These are phyloP conservation scores for Drosophila subquinaria DNA, from an alignment of 2,888 invertebrate species.

Conservation along the genomic window DNA sequence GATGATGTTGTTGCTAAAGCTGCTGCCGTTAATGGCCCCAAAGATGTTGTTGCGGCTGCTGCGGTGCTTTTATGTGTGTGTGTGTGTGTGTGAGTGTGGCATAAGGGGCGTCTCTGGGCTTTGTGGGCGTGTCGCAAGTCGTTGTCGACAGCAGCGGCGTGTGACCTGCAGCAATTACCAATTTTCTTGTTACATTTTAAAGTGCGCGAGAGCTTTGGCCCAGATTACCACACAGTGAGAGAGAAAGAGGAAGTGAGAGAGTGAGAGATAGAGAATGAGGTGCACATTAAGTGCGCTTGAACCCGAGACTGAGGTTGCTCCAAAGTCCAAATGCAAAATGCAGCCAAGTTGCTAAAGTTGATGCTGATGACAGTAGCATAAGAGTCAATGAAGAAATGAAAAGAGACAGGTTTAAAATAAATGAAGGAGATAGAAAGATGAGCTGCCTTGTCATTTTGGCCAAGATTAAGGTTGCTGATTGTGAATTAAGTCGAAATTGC, in stretches of 20 bases:
- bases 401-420: not conserved
- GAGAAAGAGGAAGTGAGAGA: not conserved
- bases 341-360: constrained; percentile 35
- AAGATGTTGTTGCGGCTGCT: constrained; percentile 72
- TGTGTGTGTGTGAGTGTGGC: constrained; percentile 26
- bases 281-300: constrained; percentile 70
- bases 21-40: constrained; percentile 53
- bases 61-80: constrained; percentile 49
- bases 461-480: constrained; percentile 25
- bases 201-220: constrained; percentile 47
- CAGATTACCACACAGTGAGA: constrained; percentile 22
- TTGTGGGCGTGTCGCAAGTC: constrained; percentile 46
- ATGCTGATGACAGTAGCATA: constrained; percentile 55
- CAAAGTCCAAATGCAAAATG: constrained; percentile 58
- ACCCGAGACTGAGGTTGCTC: constrained; percentile 44
- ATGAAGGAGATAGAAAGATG: not conserved
- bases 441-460: constrained; percentile 17
- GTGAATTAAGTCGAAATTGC: not conserved
- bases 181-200: constrained; percentile 74
- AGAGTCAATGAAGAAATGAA: constrained; percentile 28
- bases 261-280: constrained; percentile 12
- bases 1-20: constrained; percentile 34
- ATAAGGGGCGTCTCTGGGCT: constrained; percentile 11
- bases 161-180: constrained; percentile 78
- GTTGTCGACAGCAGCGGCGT: constrained; percentile 56